A percentile compares a stretch with the other conserved stretches of the same genome.
phyloP scores from a whole-genome alignment of 2,113 vertebrate species.

The Chloebia gouldiae region DNA sequence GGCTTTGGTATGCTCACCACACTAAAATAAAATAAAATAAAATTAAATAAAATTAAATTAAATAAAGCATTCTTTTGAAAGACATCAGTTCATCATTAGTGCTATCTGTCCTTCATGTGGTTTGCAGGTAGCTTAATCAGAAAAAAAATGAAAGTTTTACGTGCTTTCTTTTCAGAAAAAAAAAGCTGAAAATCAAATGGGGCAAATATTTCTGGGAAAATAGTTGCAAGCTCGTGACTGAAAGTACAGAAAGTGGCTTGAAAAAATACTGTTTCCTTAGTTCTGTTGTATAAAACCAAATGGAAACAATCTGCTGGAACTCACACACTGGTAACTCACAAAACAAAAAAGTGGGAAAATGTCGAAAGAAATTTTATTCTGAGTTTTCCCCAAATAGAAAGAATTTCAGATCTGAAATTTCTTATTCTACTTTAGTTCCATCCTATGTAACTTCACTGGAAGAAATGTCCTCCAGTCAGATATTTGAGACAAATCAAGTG shows the following conservation, averaged over 20 bases:
- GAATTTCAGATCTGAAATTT: neutral
- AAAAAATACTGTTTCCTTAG: neutral
- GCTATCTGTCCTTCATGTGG: neutral
- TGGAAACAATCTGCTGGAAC: neutral
- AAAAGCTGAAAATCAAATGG: neutral
- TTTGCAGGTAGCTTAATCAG: neutral
- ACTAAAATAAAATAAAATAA: neutral
- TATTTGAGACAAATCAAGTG: neutral
- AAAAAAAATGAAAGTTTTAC: neutral
- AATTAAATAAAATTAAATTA: neutral
- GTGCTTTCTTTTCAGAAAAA: neutral
- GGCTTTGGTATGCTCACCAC: neutral
- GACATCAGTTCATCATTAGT: neutral
- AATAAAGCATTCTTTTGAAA: neutral
- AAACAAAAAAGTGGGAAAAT: neutral
- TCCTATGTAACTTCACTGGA: neutral
- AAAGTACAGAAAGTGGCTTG: neutral
- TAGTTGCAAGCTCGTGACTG: neutral
- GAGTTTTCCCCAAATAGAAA: neutral
- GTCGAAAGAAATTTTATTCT: neutral
- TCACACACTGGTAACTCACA: neutral
- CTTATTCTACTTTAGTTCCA: neutral
- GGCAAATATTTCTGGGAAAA: neutral
- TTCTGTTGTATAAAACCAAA: neutral
- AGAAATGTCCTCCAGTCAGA: neutral